Conservation (phyloP, 92 coral and sea anemone species). For the Anthopleura xanthogrammica region DNA sequence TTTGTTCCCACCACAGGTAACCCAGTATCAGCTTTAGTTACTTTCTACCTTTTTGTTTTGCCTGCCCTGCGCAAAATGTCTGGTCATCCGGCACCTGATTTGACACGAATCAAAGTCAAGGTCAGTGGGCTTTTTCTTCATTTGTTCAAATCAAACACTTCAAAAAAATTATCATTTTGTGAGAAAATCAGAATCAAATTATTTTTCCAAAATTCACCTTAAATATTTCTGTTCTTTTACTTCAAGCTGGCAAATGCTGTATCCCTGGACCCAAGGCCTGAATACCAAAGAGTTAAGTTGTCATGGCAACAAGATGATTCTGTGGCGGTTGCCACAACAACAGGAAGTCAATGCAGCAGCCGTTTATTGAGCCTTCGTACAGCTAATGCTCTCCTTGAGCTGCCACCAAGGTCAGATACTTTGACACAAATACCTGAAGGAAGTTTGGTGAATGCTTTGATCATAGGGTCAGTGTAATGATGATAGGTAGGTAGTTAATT, state of each 20-base stretch:
- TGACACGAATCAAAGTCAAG: slow-evolving; percentile 76
- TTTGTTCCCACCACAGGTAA: slow-evolving; percentile 48
- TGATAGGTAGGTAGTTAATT: not conserved
- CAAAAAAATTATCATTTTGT: too few relatives aligned
- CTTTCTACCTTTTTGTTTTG: slow-evolving; percentile 88
- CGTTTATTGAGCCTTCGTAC: slow-evolving; percentile 97
- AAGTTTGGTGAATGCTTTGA: slow-evolving; percentile 71
- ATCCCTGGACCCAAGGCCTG: slow-evolving; percentile 85
- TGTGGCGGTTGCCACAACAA: slow-evolving; percentile 78
- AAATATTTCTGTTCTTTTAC: not conserved
- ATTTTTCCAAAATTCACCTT: not conserved
- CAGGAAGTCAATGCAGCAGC: slow-evolving; percentile 99
- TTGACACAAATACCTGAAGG: slow-evolving; percentile 54
- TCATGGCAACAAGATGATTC: slow-evolving; percentile 83
- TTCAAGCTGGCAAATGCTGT: slow-evolving; percentile 52
- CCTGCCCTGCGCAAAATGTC: slow-evolving; percentile 90
- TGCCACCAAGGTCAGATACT: slow-evolving; percentile 75
- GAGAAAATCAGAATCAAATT: not conserved
- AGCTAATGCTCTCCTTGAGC: slow-evolving; percentile 87
- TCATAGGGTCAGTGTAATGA: slow-evolving; percentile 61
- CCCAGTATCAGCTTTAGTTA: slow-evolving; percentile 97
- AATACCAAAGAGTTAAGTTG: slow-evolving; percentile 85
- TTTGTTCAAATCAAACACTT: not conserved
- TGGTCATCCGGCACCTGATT: slow-evolving; percentile 63
- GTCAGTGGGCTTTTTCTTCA: slow-evolving; percentile 26